Evolutionary conservation across 2,888 invertebrate species (phyloP).

Genomic region (Parthenolecanium corni): DNA sequence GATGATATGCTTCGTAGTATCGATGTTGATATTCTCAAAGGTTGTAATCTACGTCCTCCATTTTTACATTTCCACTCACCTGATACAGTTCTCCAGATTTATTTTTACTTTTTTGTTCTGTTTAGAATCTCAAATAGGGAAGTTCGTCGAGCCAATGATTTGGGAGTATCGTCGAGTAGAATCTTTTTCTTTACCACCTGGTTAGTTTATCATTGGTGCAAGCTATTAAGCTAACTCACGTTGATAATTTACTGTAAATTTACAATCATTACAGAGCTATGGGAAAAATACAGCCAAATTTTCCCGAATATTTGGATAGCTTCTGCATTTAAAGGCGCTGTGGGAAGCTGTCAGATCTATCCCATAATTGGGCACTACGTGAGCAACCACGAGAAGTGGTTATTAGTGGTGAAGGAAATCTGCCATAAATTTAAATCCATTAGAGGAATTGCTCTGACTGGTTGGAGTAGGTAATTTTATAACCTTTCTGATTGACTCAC

Average conservation of each 20-base stretch:
- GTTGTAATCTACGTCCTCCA: no score
- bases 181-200: conserved; percentile 42
- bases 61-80: no score
- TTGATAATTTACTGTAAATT: background rate
- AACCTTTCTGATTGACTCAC: no score
- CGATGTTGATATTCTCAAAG: conserved; percentile 45
- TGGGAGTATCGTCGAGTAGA: conserved; percentile 54
- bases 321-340: conserved; percentile 77
- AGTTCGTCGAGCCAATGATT: conserved; percentile 53
- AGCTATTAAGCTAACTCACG: background rate
- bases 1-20: conserved; percentile 71
- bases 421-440: conserved; percentile 44
- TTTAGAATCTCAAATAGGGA: conserved; percentile 50
- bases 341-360: conserved; percentile 58
- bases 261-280: conserved; percentile 40
- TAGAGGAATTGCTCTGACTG: conserved; percentile 53
- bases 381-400: conserved; percentile 66
- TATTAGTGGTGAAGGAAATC: conserved; percentile 44
- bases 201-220: conserved; percentile 33
- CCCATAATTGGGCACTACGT: conserved; percentile 58
- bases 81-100: background rate
- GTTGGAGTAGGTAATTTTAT: conserved; percentile 55
- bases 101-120: no score
- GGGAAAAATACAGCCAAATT: conserved; percentile 52
- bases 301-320: conserved; percentile 67